Percentiles rank a stretch among this genome's conserved stretches.
These are phyloP conservation scores for Amblyopsis hoosieri DNA, from an alignment of 2,797 vertebrate species.

Conservation along the genomic window DNA sequence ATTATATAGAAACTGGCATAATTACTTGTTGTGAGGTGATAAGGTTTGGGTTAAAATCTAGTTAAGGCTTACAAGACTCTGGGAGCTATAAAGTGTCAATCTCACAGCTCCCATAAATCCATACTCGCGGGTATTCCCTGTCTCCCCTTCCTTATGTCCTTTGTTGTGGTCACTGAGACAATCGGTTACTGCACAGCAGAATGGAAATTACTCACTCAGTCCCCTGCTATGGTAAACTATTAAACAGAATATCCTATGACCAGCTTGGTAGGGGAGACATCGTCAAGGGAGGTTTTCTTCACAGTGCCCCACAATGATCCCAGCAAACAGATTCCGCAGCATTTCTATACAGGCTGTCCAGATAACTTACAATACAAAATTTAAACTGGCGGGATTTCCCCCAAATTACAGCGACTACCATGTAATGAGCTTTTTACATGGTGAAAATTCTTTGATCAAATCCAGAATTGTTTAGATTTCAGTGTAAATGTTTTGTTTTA, in stretches of 20 bases:
- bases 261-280: slow-evolving; percentile 54
- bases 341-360: slow-evolving; percentile 37
- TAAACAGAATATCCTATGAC: slow-evolving; percentile 73
- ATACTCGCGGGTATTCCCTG: slow-evolving; percentile 49
- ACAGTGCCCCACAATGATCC: slow-evolving; percentile 33
- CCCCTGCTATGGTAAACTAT: slow-evolving; percentile 68
- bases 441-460: slow-evolving; percentile 30
- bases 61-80: slow-evolving; percentile 55
- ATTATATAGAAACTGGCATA: slow-evolving; percentile 28
- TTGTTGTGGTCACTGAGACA: slow-evolving; percentile 78
- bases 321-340: slow-evolving; percentile 32
- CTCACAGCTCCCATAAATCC: slow-evolving; percentile 54
- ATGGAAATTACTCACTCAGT: slow-evolving; percentile 73
- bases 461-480: slow-evolving; percentile 32
- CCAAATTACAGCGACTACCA: slow-evolving; percentile 36
- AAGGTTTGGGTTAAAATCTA: slow-evolving; percentile 43
- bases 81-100: slow-evolving; percentile 67
- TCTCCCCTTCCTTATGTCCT: slow-evolving; percentile 61
- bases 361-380: slow-evolving; percentile 24
- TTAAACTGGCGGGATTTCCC: slow-evolving; percentile 31
- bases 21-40: slow-evolving; percentile 51
- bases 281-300: slow-evolving; percentile 54
- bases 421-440: slow-evolving; percentile 34
- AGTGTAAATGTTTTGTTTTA: slow-evolving; percentile 32
- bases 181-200: slow-evolving; percentile 72